A percentile compares a stretch with the other conserved stretches of the same genome.
These are phyloP conservation scores for Drosophila kanekoi DNA, from an alignment of 2,888 invertebrate genomes.

Conservation along the genomic window DNA sequence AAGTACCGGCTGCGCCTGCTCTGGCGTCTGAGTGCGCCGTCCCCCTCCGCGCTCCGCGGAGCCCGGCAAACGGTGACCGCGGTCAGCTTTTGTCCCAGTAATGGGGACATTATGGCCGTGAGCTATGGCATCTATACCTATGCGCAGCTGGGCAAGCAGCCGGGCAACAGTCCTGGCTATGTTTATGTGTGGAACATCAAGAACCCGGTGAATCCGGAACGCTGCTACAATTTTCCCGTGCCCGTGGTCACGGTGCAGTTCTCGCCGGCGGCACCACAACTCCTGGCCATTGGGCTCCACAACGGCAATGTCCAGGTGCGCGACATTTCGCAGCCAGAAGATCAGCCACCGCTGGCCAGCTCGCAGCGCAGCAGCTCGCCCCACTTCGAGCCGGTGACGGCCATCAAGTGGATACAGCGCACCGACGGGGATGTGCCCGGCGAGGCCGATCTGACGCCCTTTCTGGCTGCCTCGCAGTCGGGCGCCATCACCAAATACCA, in stretches of 20 bases:
- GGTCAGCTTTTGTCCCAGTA: constrained; percentile 89
- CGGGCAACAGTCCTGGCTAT: constrained; percentile 86
- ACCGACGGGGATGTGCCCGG: constrained; percentile 51
- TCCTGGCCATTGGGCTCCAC: constrained; percentile 91
- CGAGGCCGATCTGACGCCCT: constrained; percentile 85
- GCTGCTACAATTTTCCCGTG: constrained; percentile 87
- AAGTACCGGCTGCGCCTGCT: constrained; percentile 88
- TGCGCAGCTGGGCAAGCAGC: constrained; percentile 82
- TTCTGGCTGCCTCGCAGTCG: constrained; percentile 88
- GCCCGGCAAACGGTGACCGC: constrained; percentile 87
- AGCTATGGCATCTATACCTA: constrained; percentile 90
- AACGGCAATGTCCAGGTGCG: constrained; percentile 90
- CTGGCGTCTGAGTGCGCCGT: constrained; percentile 86
- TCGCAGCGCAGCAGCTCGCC: constrained; percentile 87
- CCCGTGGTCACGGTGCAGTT: constrained; percentile 90
- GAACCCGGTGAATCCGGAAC: constrained; percentile 92
- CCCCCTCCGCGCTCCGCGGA: constrained; percentile 85
- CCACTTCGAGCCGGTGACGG: constrained; percentile 89
- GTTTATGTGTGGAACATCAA: constrained; percentile 93
- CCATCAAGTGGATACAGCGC: constrained; percentile 87
- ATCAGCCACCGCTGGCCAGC: constrained; percentile 86
- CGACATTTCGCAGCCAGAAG: constrained; percentile 88
- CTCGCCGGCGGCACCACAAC: constrained; percentile 89
- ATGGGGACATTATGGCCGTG: constrained; percentile 90
- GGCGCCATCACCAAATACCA: constrained; percentile 87